A percentile compares a stretch with the other conserved stretches of the same genome.
phyloP scores from a whole-genome alignment of 2,797 vertebrate genomes.

The Lepus oiostolus region DNA sequence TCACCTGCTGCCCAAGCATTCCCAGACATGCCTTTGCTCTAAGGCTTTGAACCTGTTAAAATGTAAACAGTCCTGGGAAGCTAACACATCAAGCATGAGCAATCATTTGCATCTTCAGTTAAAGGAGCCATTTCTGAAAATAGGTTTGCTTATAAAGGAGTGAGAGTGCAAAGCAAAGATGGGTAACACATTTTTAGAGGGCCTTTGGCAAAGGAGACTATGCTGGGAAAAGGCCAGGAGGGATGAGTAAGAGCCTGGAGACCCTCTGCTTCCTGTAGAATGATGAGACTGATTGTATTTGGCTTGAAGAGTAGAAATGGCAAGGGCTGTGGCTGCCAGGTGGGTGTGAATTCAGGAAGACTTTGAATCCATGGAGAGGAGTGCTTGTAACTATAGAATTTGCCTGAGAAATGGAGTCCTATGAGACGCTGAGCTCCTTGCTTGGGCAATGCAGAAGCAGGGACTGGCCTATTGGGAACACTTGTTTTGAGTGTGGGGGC shows the following conservation, averaged over 20 bases:
- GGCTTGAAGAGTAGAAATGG: background rate
- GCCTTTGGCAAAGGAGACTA: background rate
- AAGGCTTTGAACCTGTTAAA: conserved; percentile 70
- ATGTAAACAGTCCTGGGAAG: conserved; percentile 61
- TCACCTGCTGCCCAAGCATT: conserved; percentile 38
- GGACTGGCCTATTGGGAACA: background rate
- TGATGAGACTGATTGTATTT: background rate
- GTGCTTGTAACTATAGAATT: background rate
- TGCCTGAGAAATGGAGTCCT: background rate
- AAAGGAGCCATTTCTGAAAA: conserved; percentile 64
- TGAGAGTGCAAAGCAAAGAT: background rate
- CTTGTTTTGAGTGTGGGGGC: background rate
- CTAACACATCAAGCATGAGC: conserved; percentile 59
- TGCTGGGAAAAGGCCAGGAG: background rate
- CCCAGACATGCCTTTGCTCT: conserved; percentile 31
- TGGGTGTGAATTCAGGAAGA: background rate
- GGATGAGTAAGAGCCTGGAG: background rate
- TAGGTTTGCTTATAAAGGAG: background rate
- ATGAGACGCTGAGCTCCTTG: background rate
- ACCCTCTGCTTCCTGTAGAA: background rate
- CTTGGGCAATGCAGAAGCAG: background rate
- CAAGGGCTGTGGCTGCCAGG: background rate
- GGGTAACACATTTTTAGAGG: background rate
- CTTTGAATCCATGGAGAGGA: background rate
- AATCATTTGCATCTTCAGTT: conserved; percentile 57